These are phyloP conservation scores for Menidia beryllina DNA, from an alignment of 2,113 vertebrate species.

Conservation along the genomic window DNA sequence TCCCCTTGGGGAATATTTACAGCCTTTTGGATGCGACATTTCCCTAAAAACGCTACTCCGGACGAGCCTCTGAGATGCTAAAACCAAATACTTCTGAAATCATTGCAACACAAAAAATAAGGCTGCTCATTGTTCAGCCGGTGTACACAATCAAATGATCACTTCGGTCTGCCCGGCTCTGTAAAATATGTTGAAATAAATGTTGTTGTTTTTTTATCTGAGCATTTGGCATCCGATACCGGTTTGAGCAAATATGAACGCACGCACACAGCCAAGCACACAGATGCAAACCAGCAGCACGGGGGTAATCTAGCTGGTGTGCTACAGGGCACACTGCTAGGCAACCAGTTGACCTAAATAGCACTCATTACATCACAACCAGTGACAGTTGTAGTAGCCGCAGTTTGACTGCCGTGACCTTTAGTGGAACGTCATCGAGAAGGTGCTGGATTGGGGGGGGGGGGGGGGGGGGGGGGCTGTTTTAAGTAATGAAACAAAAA, in stretches of 20 bases:
- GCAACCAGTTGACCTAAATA: conserved; percentile 82
- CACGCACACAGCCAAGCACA: conserved; percentile 14
- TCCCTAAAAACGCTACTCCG: no score
- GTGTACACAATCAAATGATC: no score
- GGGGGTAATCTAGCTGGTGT: conserved; percentile 68
- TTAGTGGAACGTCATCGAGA: conserved; percentile 63
- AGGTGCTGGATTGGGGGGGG: background rate
- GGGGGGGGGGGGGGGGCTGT: no score
- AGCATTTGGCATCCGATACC: conserved; percentile 1
- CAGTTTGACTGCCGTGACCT: conserved; percentile 69
- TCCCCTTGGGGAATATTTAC: background rate
- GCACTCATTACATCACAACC: conserved; percentile 69
- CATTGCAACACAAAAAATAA: no score
- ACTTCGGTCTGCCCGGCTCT: no score
- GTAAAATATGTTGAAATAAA: no score
- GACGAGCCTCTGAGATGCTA: no score
- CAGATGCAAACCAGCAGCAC: conserved; percentile 62
- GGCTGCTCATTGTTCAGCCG: no score
- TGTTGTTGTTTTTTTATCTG: no score
- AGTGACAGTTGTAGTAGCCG: conserved; percentile 71
- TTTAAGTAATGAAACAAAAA: no score
- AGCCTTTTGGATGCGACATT: background rate
- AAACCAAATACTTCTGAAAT: no score
- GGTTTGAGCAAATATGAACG: conserved; percentile 33
- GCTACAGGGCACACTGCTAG: conserved; percentile 74